A percentile compares a stretch with the other conserved stretches of the same genome.
Evolutionary conservation across 2,113 vertebrate species (phyloP).

Genomic region (Brachypteracias leptosomus): DNA sequence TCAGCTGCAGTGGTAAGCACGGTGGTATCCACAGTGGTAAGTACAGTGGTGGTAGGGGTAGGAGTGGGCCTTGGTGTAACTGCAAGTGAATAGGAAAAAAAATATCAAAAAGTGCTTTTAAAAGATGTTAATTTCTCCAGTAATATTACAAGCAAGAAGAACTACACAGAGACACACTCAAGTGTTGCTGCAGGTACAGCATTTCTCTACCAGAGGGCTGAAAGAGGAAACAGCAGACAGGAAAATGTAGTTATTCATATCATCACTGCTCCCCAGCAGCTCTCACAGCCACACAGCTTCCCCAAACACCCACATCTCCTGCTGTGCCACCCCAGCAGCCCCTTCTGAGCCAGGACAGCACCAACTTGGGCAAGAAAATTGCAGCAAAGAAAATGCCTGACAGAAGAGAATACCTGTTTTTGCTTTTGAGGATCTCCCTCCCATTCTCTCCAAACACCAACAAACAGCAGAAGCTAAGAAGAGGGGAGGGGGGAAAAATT

Average conservation of each 20-base stretch:
- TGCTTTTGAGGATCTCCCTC: rapidly evolving
- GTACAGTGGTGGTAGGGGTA: neutral
- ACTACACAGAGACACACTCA: rapidly evolving
- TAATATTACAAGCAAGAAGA: neutral
- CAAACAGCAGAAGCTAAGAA: neutral
- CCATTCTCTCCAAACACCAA: conserved; percentile 56
- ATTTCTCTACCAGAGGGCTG: neutral
- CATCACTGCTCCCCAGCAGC: neutral
- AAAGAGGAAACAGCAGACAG: neutral
- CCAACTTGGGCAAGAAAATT: rapidly evolving
- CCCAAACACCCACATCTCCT: neutral
- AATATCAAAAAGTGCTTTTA: neutral
- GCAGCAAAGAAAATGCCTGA: neutral
- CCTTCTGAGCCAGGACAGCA: neutral
- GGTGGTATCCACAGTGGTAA: neutral
- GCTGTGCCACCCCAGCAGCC: neutral
- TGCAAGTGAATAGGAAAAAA: neutral
- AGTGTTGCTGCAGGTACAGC: neutral
- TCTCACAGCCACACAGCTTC: neutral
- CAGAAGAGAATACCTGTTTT: neutral
- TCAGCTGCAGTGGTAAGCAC: neutral
- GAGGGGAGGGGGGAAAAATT: neutral
- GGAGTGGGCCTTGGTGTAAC: neutral
- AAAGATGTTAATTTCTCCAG: rapidly evolving
- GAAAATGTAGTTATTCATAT: neutral